A percentile compares a stretch with the other conserved stretches of the same genome.
phyloP scores from a whole-genome alignment of 2,888 invertebrate species.

The Epicampocera succincta region DNA sequence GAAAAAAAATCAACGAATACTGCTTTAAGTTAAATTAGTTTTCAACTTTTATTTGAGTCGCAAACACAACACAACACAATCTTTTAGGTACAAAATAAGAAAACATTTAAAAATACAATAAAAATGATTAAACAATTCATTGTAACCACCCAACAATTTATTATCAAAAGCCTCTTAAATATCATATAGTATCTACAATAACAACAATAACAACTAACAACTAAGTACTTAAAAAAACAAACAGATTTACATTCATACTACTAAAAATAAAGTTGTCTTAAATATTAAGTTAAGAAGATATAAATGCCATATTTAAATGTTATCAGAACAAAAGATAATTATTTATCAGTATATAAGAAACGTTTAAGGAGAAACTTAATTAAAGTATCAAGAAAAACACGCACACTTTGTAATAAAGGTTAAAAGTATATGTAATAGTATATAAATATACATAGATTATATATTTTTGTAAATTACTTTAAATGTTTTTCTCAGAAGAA shows the following conservation, averaged over 20 bases:
- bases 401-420: slow-evolving; percentile 67
- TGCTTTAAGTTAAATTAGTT: slow-evolving; percentile 54
- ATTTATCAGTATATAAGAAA: slow-evolving; percentile 15
- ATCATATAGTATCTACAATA: slow-evolving; percentile 47
- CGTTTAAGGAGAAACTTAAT: slow-evolving; percentile 42
- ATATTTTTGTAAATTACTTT: slow-evolving; percentile 67
- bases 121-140: slow-evolving; percentile 60
- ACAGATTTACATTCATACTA: no score
- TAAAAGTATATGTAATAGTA: slow-evolving; percentile 43
- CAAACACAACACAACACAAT: slow-evolving; percentile 57
- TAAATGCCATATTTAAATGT: slow-evolving; percentile 64
- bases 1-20: slow-evolving; percentile 64
- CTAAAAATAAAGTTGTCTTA: slow-evolving; percentile 37
- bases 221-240: slow-evolving; percentile 20
- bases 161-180: slow-evolving; percentile 55
- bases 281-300: slow-evolving; percentile 40
- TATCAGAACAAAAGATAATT: slow-evolving; percentile 34
- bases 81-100: slow-evolving; percentile 66
- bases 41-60: slow-evolving; percentile 36
- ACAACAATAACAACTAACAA: no score
- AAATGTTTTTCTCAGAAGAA: slow-evolving; percentile 32
- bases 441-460: slow-evolving; percentile 42
- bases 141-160: slow-evolving; percentile 63
- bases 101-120: slow-evolving; percentile 54
- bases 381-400: slow-evolving; percentile 68